These are phyloP conservation scores for Camponotus fellah DNA, from an alignment of 2,888 invertebrate species.

Conservation along the genomic window DNA sequence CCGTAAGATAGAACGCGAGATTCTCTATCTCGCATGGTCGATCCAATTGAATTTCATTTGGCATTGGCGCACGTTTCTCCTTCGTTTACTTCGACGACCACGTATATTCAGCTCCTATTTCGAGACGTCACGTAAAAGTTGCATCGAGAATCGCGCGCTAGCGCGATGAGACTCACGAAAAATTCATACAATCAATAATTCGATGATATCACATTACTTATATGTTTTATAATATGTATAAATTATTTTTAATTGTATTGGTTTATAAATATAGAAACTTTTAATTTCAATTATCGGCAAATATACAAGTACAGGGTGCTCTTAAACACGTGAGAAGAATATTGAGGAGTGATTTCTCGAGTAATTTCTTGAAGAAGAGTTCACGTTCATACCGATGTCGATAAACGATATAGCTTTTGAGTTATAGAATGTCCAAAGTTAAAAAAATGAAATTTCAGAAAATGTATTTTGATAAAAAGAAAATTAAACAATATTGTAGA, in stretches of 20 bases:
- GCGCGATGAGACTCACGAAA: neutral
- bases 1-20: slow-evolving; percentile 36
- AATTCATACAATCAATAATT: neutral
- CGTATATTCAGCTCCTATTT: slow-evolving; percentile 6
- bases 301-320: neutral
- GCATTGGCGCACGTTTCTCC: slow-evolving; percentile 14
- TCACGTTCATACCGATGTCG: no score
- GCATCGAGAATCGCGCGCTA: neutral
- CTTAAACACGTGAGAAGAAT: no score
- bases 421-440: no score
- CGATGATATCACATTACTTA: neutral
- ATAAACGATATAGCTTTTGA: no score
- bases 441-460: no score
- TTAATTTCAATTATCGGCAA: neutral
- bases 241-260: neutral
- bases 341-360: no score
- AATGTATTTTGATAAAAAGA: no score
- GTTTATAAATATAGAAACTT: neutral
- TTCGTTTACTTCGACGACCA: slow-evolving; percentile 7
- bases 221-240: neutral
- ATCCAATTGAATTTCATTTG: slow-evolving; percentile 47
- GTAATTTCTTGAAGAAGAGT: no score
- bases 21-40: slow-evolving; percentile 38
- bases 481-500: no score
- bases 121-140: slow-evolving; percentile 41